Evolutionary conservation across 1,140 invertebrate species (phyloP).

Genomic region (Ditylenchus dipsaci): DNA sequence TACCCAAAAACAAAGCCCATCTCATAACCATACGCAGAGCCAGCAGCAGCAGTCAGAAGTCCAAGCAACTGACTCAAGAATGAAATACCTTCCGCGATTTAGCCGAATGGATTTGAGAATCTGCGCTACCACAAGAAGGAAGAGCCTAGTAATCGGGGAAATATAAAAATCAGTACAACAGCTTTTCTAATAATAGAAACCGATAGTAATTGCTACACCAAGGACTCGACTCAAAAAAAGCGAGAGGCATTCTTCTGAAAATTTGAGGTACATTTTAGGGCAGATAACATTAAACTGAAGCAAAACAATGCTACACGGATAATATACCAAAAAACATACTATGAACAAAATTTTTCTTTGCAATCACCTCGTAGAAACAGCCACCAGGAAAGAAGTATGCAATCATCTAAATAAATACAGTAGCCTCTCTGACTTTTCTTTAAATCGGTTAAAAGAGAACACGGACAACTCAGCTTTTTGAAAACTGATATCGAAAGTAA

Average conservation of each 20-base stretch:
- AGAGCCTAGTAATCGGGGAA: too few species aligned
- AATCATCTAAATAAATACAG: too few species aligned
- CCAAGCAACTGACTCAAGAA: constrained; percentile 47
- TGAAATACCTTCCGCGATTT: constrained; percentile 54
- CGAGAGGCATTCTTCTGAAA: constrained; percentile 50
- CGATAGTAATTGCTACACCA: constrained; percentile 53
- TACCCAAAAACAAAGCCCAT: constrained; percentile 54
- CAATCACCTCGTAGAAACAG: constrained; percentile 52
- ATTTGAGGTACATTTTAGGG: too few species aligned
- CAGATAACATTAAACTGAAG: constrained; percentile 6
- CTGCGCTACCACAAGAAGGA: constrained; percentile 51
- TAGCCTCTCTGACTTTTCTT: too few species aligned
- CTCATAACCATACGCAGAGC: constrained; percentile 51
- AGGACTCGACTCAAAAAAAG: constrained; percentile 48
- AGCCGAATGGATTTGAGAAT: constrained; percentile 53
- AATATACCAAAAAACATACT: constrained; percentile 28
- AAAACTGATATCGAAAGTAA: too few species aligned
- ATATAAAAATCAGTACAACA: too few species aligned
- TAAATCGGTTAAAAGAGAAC: too few species aligned
- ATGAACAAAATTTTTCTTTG: constrained; percentile 53
- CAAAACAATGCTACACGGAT: constrained; percentile 4
- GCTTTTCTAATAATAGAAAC: constrained; percentile 24
- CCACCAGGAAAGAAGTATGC: constrained; percentile 49
- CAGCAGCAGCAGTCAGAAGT: constrained; percentile 36
- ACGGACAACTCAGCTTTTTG: too few species aligned